Evolutionary conservation across 2,888 invertebrate species (phyloP).

Genomic region (Tipula vernalis): DNA sequence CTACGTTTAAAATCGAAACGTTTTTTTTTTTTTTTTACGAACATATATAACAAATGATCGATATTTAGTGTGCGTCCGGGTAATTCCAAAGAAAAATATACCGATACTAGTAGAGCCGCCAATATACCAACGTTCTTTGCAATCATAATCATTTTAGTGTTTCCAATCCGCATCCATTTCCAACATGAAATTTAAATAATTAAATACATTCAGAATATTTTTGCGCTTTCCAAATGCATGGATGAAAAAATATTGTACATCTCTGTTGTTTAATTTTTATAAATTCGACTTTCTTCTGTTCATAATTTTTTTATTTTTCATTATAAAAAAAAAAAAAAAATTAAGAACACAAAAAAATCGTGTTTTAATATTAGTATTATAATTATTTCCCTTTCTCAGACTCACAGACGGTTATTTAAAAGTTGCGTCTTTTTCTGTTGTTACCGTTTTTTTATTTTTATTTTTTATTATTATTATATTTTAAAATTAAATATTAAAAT

Average conservation of each 20-base stretch:
- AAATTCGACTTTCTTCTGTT: background rate
- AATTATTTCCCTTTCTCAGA: background rate
- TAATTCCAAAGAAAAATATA: background rate
- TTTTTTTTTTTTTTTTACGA: background rate
- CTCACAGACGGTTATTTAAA: background rate
- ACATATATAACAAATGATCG: background rate
- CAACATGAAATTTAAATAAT: background rate
- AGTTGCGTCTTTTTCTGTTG: background rate
- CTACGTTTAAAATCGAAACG: background rate
- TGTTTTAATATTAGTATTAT: background rate
- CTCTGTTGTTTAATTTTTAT: background rate
- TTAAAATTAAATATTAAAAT: background rate
- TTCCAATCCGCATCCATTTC: background rate
- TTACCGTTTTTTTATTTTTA: background rate
- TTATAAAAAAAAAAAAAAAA: background rate
- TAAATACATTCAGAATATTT: background rate
- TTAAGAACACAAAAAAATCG: background rate
- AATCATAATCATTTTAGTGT: background rate
- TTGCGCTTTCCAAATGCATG: background rate
- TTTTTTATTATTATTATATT: background rate
- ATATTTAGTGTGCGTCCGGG: background rate
- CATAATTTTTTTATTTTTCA: background rate
- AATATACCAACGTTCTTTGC: background rate
- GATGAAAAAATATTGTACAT: background rate
- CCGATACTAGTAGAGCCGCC: too few species aligned